Evolutionary conservation across 2,113 vertebrate genomes (phyloP), one percentile per base, ranked within the genome.

Genomic region (Oncorhynchus nerka): DNA sequence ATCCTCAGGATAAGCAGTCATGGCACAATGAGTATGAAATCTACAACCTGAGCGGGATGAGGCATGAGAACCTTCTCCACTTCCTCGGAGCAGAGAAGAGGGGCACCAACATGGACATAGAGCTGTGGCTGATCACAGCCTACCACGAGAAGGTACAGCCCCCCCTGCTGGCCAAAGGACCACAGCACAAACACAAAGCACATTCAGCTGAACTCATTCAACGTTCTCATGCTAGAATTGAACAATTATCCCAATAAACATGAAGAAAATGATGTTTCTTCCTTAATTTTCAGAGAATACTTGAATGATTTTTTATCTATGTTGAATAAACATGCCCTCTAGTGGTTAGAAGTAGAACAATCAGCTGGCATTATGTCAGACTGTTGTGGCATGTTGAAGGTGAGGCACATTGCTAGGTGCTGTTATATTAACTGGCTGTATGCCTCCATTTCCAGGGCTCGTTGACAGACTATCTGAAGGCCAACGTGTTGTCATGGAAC

Each of bases 11-110:
- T 90, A 99, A 98, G 79, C 95, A 96, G 82, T 99, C 98, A 0
- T 99, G 98, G 98, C 98, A 99, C 93, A 99, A 98, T 20, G 98
- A 99, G 84, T 99, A 99, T 4, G 98, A 99, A 91, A 95, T 99
- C 71, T 99, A 96, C 93, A 97, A 92, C 80, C 85, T 97, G 83
- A 94, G 93, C 34, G 98, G 98, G 62, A 99, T 99, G 98, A 99
- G 97, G 84, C 98, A 99, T 62, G 98, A 99, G 68, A 99, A 97
- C 81, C 93, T 99, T 83, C 83, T 99, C 70, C 95, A 97, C 85
- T 99, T 99, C 82, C 96, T 99, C 24, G 96, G 97, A 1, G 97
- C 95, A 30, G 98, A 99, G 93, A 99, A 99, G 79, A 93, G 97
- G 86, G 97, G 95, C 90, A 96, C 94, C 32, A 96, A 95, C 90